These are phyloP conservation scores for Danaus melanippus DNA, from an alignment of 1,140 invertebrate species.

Conservation along the genomic window DNA sequence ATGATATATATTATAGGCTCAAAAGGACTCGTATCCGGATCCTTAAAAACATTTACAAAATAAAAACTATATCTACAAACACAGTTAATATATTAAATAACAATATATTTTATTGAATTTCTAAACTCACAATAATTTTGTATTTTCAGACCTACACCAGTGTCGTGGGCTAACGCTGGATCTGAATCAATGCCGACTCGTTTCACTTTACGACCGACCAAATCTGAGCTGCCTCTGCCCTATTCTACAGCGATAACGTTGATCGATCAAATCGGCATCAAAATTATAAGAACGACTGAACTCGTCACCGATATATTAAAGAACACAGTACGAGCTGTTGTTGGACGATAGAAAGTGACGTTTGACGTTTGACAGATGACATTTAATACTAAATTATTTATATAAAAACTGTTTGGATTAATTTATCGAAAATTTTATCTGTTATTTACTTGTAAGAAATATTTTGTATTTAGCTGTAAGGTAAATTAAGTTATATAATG, in stretches of 20 bases:
- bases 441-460: too few relatives aligned
- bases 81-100: too few relatives aligned
- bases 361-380: not conserved
- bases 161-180: conserved; percentile 33
- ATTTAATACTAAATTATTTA: too few relatives aligned
- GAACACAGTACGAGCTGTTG: conserved; percentile 65
- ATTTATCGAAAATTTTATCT: too few relatives aligned
- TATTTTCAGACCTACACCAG: conserved; percentile 48
- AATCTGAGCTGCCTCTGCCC: conserved; percentile 29
- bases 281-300: conserved; percentile 68
- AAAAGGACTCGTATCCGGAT: too few relatives aligned
- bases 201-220: conserved; percentile 37
- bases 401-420: too few relatives aligned
- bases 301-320: conserved; percentile 62
- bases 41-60: too few relatives aligned
- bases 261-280: conserved; percentile 67
- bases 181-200: conserved; percentile 41
- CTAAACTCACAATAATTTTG: conserved; percentile 1
- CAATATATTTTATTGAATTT: conserved; percentile 1
- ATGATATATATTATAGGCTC: too few relatives aligned
- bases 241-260: conserved; percentile 63
- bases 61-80: too few relatives aligned
- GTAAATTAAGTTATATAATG: too few relatives aligned
- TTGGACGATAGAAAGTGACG: conserved; percentile 33
- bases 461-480: too few relatives aligned